Base-by-base conservation (phyloP, 2,113 vertebrate species). In the Fregata magnificens region DNA sequence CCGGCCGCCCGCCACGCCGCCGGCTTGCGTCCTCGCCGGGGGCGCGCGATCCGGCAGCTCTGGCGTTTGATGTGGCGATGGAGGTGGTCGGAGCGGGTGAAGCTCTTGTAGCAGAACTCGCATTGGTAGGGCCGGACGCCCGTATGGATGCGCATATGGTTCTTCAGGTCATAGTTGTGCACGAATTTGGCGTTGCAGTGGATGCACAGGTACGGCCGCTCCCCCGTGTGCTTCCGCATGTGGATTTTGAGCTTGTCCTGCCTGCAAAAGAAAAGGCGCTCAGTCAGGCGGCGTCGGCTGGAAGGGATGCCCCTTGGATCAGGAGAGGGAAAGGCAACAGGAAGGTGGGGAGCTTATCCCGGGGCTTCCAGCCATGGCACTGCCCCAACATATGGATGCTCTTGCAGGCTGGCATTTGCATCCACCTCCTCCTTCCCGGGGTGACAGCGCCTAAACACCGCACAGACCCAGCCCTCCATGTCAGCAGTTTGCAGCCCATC, bases 221-320 rank as follows among this genome's bases (percentile, higher is more conserved):
- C 99, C 12, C 99, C 99, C 0, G 99, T 99, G 98, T 99, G 99
- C 97, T 99, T 99, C 78, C 99, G 98, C 99, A 99, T 99, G 98
- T 99, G 99, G 96, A 99, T 99, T 97, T 99, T 99, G 31, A 99
- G 98, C 94, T 99, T 99, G 98, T 99, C 99, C 96, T 99, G 99
- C 97, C 99, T 99, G 98, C 11, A 95, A 94, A 32, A 90, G 12
- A 78, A 61, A 61, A 72, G 36, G 24, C 0, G 2, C 9, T 19
- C 0, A 8, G 58, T 93, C 44, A 93, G 55, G 20, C 0, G 2
- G 32, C 0, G 5, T 6, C 24, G 61, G 42, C 5, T 1, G 25
- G n/a, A 13, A 13, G 25, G 29, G 21, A 20, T 7, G 34, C 2
- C 56, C 29, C 36, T 76, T 31, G 56, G 45, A 8, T 38, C 8